Evolutionary conservation across 2,888 invertebrate species (phyloP), one percentile per base, ranked within the genome.

Genomic region (Nowickia ferox): DNA sequence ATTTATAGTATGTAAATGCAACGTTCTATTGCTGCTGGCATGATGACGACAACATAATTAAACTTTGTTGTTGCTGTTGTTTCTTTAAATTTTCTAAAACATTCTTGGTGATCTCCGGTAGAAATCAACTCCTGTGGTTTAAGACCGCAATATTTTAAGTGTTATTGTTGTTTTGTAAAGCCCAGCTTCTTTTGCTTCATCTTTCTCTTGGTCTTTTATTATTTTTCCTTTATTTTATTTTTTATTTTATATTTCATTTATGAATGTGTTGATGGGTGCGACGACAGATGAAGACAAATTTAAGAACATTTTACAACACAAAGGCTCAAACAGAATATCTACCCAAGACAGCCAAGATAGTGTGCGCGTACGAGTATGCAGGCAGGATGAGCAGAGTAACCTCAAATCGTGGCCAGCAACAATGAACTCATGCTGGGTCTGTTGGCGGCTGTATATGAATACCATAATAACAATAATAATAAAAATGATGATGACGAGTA

Each of bases 261-360:
- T 69, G 79, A 63, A 86, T 86, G 86, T 86, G 86, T 83, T 86
- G 86, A 86, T 86, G 86, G 80, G 83, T 83, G 83, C 81, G 83
- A 80, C 86, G 84, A 87, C 87, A 87, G 87, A 86, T 88, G 87
- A 88, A 86, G 87, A 87, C 87, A 86, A 84, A 88, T 87, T 87
- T 88, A 86, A 74, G 61, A 74, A 81, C 53, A 71, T 71, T 69
- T 81, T 59, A 79, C 75, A 71, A 75, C 75, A 84, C 79, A 80
- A 80, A 71, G 75, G 40, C 42, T 17, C 22, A 80, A 53, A 13
- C 13, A 53, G 68, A 61, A 40, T 13, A 51, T 15, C 8, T 51
- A 79, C 61, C 51, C 42, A 65, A 63, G 66, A 69, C 30, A 30
- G 30, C 30, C 30, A 30, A 48, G 75, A 51, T 40, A n/a, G 66